Evolutionary conservation across 2,797 vertebrate species (phyloP), one percentile per base, ranked within the genome.

Genomic region (Odontamblyopus lacepedii): DNA sequence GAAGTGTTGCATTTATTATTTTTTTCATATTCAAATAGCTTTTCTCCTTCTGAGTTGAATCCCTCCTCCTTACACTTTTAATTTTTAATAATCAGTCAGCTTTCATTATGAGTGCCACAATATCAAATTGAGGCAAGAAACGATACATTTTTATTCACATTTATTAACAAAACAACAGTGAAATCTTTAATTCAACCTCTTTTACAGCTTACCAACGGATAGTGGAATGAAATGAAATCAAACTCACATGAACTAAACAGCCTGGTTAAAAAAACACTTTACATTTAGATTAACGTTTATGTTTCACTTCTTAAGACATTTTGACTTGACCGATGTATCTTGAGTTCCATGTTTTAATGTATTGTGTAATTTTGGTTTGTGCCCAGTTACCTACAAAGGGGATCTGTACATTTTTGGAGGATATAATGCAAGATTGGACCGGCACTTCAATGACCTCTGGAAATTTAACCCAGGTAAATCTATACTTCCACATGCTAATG

Each of bases 371-470:
- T 32, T 18, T 26, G 5, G 16, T 68, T 73, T 78, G 51, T 83
- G 11, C 86, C 11, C 80, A 99, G 98, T 98, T 91, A 91, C 96
- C 71, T 98, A 97, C 89, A 97, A 96, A 0, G 97, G 97, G 74
- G 98, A 99, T 70, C 90, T 99, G 0, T 99, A 98, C 77, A 96
- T 99, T 73, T 99, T 99, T 82, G 98, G 98, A 74, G 98, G 98
- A 72, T 99, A 99, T 89, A 99, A 99, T 1, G 96, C 98, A n/a
- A 95, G 95, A 55, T 86, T 98, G 84, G 98, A 99, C 88, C 94
- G 95, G 67, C 98, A 99, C 88, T 99, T 99, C 92, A 98, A 97
- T 0, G 98, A 99, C 77, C 96, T 99, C 68, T 99, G 98, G 98
- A 98, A 97, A 90, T 99, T 98, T 87, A 98, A 95, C 80, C 97